Evolutionary conservation across 2,113 vertebrate species (phyloP), one percentile per base, ranked within the genome.

Genomic region (Acanthisitta chloris): DNA sequence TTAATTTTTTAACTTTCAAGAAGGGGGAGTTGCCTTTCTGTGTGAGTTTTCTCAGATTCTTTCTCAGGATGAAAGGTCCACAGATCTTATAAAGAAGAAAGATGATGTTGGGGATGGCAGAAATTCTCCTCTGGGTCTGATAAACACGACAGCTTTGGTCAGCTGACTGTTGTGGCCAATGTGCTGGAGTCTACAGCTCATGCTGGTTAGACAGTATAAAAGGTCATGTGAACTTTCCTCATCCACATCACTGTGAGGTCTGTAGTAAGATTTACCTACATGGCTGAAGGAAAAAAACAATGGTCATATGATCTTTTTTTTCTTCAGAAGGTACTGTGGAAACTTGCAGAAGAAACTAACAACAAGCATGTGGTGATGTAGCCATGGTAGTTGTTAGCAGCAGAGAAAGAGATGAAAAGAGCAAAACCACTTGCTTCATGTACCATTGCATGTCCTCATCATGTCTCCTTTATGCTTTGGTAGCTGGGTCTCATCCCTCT

Each of bases 251-350:
- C 24, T 46, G 26, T 33, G 55, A 67, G 58, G 5, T 12, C 74
- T 64, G 20, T 38, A 33, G 34, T 18, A 28, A 87, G 19, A 3
- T 84, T 73, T 57, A 70, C 20, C 9, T 54, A 4, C 0, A 0
- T 15, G 59, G 36, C 14, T 52, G 31, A 71, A 74, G 19, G 12
- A 40, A 5, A 67, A 81, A 77, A 51, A 0, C 10, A 43, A 12
- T 31, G 40, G 3, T 48, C 0, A 0, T 34, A 3, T 5, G 33
- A 77, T 36, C 6, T 19, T 31, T 65, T 65, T 66, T 25, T 34
- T 3, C 19, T 76, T 66, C 19, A 51, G 48, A 54, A 71, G 20
- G 23, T 40, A 6, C 51, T 23, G 36, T 46, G 43, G 55, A 42
- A 78, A 31, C 33, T 33, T 87, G 65, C 43, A 85, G 52, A 38